Conservation (phyloP, 2,113 vertebrate genomes). For the Spea multiplicata region DNA sequence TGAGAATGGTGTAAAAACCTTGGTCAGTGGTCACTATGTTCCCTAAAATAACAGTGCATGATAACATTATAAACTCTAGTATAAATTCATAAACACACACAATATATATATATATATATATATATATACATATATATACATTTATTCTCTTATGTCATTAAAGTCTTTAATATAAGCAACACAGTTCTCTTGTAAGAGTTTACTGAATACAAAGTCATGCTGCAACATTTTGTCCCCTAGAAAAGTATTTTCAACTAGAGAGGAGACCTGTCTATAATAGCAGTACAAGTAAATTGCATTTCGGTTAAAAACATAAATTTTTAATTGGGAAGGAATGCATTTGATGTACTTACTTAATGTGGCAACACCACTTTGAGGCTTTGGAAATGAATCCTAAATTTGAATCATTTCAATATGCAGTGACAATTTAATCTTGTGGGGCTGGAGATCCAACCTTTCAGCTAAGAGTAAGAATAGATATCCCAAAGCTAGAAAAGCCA, state of each 20-base stretch:
- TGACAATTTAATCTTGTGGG: conserved; percentile 49
- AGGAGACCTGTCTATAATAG: conserved; percentile 37
- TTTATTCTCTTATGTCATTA: too few relatives aligned
- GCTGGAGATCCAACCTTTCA: conserved; percentile 47
- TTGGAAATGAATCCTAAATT: conserved; percentile 49
- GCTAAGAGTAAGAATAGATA: conserved; percentile 41
- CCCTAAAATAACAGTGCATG: too few relatives aligned
- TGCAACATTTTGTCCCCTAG: conserved; percentile 34
- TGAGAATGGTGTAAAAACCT: too few relatives aligned
- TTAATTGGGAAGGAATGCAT: conserved; percentile 46
- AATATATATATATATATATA: too few relatives aligned
- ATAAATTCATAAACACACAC: too few relatives aligned
- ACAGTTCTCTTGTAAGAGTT: conserved; percentile 10
- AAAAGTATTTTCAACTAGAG: conserved; percentile 21
- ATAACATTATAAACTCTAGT: too few relatives aligned
- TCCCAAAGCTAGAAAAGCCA: conserved; percentile 44
- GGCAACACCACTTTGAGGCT: conserved; percentile 46
- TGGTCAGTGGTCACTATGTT: too few relatives aligned
- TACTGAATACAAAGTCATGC: neutral
- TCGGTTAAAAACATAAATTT: conserved; percentile 44
- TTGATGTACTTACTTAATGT: conserved; percentile 49
- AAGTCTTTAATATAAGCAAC: neutral
- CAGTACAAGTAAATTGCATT: conserved; percentile 47
- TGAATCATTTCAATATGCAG: conserved; percentile 49
- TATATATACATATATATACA: too few relatives aligned